phyloP scores from a whole-genome alignment of 2,797 vertebrate genomes.

The Catostomus latipinnis region DNA sequence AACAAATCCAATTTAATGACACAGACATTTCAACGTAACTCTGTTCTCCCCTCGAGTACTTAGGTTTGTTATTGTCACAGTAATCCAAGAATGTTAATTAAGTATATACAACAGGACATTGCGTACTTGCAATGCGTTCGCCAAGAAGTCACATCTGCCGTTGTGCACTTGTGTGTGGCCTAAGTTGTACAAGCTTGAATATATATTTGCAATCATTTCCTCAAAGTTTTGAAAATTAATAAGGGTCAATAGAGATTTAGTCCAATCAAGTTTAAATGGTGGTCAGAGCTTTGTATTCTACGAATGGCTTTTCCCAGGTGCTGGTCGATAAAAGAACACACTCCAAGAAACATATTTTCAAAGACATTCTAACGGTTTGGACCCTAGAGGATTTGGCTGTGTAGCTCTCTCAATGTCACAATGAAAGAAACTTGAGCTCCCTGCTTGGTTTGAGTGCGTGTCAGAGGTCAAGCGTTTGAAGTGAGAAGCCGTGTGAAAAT shows the following conservation, averaged over 20 bases:
- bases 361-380: constrained; percentile 59
- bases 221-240: not conserved
- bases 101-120: not conserved
- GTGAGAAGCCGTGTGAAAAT: constrained; percentile 75
- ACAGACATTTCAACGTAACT: not conserved
- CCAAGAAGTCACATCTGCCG: not conserved
- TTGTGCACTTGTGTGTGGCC: too few relatives aligned
- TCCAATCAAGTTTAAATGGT: constrained; percentile 30
- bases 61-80: not conserved
- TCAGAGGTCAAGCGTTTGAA: constrained; percentile 77
- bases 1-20: not conserved
- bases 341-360: constrained; percentile 54
- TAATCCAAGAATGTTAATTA: not conserved
- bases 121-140: not conserved
- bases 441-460: constrained; percentile 61
- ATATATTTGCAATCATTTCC: not conserved
- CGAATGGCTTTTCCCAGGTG: constrained; percentile 54
- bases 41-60: not conserved
- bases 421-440: constrained; percentile 60
- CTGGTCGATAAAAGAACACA: constrained; percentile 52
- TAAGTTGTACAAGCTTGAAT: not conserved
- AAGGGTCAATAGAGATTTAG: not conserved
- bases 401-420: constrained; percentile 56
- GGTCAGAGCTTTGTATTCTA: constrained; percentile 42
- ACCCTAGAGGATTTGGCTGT: constrained; percentile 53